Evolutionary conservation across 2,888 invertebrate genomes (phyloP), one percentile per base, ranked within the genome.

Genomic region (Papilio demoleus): DNA sequence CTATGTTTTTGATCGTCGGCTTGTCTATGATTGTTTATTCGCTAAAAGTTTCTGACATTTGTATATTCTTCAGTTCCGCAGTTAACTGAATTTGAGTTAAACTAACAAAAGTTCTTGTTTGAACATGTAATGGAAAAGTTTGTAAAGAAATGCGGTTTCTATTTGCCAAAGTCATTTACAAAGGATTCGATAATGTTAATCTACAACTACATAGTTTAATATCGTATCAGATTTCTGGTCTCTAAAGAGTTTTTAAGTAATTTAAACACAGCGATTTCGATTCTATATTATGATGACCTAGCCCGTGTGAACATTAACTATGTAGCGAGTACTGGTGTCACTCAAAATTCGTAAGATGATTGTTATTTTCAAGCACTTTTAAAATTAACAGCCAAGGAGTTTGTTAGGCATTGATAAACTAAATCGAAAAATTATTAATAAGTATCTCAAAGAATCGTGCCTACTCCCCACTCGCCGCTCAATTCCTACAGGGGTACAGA

Each of bases 371-470:
- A n/a, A n/a, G n/a, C n/a, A n/a, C n/a, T n/a, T n/a, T n/a, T n/a
- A n/a, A n/a, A n/a, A n/a, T n/a, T n/a, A n/a, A n/a, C n/a, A n/a
- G n/a, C n/a, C n/a, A n/a, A n/a, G n/a, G n/a, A n/a, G n/a, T n/a
- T n/a, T n/a, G n/a, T n/a, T n/a, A 56, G n/a, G n/a, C 14, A 38
- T 53, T 19, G 59, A 5, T 38, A 12, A 59, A 36, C 12, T 14
- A 38, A 38, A 36, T 19, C 17, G 19, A 12, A 4, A 34, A 34
- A 36, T 19, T 36, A 34, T 34, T 22, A 36, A 61, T 61, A 38
- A 27, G n/a, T 56, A 24, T 45, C 42, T 63, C 53, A 63, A 42
- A 61, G 38, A 34, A 61, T 38, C n/a, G 31, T 62, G 17, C 47
- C 34, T 31, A 19, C 19, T 34, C 31, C 34, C 34, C 17, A 22